Evolutionary conservation across 2,113 vertebrate species (phyloP).

Genomic region (Cyprinodon variegatus): DNA sequence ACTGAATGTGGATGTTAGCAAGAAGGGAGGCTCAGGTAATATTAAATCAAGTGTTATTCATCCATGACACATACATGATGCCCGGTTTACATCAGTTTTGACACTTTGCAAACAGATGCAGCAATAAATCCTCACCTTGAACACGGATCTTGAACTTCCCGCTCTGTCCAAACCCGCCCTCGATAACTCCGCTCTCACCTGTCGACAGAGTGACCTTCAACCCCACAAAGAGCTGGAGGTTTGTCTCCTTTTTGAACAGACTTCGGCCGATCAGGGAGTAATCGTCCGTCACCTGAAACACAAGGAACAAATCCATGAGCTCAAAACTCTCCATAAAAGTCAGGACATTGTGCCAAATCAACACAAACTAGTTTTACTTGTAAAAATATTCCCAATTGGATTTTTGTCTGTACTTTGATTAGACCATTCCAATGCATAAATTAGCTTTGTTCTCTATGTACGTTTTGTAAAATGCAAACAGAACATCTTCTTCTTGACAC

Average conservation of each 20-base stretch:
- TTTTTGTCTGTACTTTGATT: neutral
- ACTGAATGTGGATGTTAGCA: constrained; percentile 13
- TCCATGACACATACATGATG: neutral
- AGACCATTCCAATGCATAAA: neutral
- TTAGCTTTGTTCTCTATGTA: too few relatives aligned
- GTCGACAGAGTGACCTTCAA: constrained; percentile 91
- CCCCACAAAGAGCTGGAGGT: constrained; percentile 95
- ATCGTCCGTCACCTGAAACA: constrained; percentile 88
- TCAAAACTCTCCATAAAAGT: neutral
- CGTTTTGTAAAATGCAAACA: too few relatives aligned
- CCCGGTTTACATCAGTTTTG: neutral
- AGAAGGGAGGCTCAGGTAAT: neutral
- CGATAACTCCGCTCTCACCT: constrained; percentile 89
- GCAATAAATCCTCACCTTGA: constrained; percentile 80
- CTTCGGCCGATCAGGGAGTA: constrained; percentile 92
- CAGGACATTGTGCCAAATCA: neutral
- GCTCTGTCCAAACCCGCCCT: constrained; percentile 94
- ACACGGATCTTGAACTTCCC: constrained; percentile 95
- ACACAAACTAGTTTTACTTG: neutral
- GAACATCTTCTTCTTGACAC: too few relatives aligned
- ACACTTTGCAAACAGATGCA: neutral
- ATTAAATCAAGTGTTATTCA: neutral
- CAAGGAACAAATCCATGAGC: constrained; percentile 1
- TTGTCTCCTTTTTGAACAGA: constrained; percentile 98
- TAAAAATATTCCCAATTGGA: neutral